Conservation (phyloP, 2,113 vertebrate species). For the Heteronetta atricapilla region DNA sequence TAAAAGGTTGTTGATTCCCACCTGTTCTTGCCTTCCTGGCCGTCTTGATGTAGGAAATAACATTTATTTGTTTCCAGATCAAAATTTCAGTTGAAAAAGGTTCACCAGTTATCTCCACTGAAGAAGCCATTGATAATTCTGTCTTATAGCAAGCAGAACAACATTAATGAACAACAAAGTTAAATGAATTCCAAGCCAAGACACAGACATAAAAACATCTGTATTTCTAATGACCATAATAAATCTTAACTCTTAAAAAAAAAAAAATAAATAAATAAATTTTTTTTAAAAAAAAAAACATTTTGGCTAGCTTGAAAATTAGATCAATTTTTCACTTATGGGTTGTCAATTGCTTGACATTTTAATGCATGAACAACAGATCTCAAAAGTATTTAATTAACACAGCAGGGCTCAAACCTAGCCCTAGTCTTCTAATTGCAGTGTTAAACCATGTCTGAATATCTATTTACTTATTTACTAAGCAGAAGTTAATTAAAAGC, state of each 20-base stretch:
- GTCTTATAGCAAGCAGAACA: constrained; percentile 27
- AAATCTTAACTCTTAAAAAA: constrained; percentile 57
- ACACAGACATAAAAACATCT: constrained; percentile 72
- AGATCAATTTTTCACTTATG: constrained; percentile 77
- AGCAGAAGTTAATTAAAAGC: constrained; percentile 77
- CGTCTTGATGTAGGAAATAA: neutral
- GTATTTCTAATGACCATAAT: constrained; percentile 74
- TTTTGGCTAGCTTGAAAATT: constrained; percentile 71
- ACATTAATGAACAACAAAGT: constrained; percentile 51
- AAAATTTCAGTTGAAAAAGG: neutral
- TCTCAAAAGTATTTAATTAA: constrained; percentile 74
- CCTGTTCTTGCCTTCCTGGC: neutral
- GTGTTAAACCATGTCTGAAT: constrained; percentile 61
- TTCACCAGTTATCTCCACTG: neutral
- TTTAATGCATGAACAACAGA: constrained; percentile 70
- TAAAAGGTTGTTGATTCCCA: neutral
- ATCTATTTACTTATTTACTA: constrained; percentile 73
- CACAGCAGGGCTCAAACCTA: constrained; percentile 58
- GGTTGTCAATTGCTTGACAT: constrained; percentile 70
- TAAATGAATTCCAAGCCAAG: constrained; percentile 72
- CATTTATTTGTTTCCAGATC: neutral
- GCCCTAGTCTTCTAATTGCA: constrained; percentile 59
- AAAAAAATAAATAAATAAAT: too few species aligned
- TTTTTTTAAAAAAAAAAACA: neutral
- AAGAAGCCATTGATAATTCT: constrained; percentile 54